Base-by-base conservation (phyloP, 2,797 vertebrate species). In the Babyrousa celebensis region DNA sequence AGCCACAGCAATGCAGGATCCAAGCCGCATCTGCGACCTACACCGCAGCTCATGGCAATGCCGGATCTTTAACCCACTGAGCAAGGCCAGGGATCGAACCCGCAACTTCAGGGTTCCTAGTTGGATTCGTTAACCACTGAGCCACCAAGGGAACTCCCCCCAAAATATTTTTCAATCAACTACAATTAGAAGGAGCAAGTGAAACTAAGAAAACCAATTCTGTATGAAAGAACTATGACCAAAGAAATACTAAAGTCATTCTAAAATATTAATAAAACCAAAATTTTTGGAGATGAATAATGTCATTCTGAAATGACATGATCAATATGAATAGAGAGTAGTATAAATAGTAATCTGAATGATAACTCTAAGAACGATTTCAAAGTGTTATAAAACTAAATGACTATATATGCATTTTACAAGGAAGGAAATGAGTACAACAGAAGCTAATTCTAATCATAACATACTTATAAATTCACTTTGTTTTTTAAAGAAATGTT, bases 231-330 rank as follows among this genome's bases (percentile, higher is more conserved):
- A 90, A 67, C 89, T 95, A 40, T 89, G 72, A 93, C 82, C 75
- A 96, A 98, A 97, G 91, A 97, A 97, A 86, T 84, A 65, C 95
- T 96, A 97, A 97, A 96, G 83, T 88, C 96, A 96, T 92, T 95
- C 89, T 43, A 74, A 96, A 91, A 95, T 93, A 90, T 72, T 2
- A 56, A 96, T 95, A 88, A 97, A 97, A 68, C 15, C 2, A 0
- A 79, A 93, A 48, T 84, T 29, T 56, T 15, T 16, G 4, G 9
- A 70, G 7, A 75, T 36, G 18, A 86, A 83, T 54, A 77, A 32
- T 54, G 16, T 25, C 21, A 7, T 54, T 70, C 12, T 95, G 58
- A 74, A 92, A 88, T 85, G 40, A 25, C 48, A 40, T 71, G 29
- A 60, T 89, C 23, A 32, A 10, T 88, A 60, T 60, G 5, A 87